phyloP scores from a whole-genome alignment of 1,140 invertebrate species.

The Carcinoscorpius rotundicauda region DNA sequence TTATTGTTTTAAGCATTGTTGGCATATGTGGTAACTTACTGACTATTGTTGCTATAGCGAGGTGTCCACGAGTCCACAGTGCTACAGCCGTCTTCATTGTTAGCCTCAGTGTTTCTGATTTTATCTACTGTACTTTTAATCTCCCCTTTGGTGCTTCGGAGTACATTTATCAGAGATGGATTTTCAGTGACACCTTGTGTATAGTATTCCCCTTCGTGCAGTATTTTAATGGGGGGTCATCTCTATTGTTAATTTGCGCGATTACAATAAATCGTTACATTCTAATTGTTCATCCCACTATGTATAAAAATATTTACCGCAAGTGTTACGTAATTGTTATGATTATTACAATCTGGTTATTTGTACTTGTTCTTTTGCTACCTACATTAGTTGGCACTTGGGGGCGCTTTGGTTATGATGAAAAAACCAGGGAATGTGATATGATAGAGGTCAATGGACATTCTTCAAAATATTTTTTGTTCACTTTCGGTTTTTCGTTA shows the following conservation, averaged over 20 bases:
- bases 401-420: constrained; percentile 63
- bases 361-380: constrained; percentile 48
- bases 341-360: constrained; percentile 54
- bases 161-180: constrained; percentile 67
- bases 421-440: constrained; percentile 21
- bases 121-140: constrained; percentile 71
- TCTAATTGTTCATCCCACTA: constrained; percentile 11
- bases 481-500: constrained; percentile 64
- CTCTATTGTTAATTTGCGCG: constrained; percentile 73
- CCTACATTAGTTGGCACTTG: constrained; percentile 65
- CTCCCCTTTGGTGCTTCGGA: constrained; percentile 67
- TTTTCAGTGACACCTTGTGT: constrained; percentile 59
- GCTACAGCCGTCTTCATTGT: constrained; percentile 79
- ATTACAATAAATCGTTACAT: constrained; percentile 74
- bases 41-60: constrained; percentile 20
- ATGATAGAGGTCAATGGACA: constrained; percentile 45
- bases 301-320: constrained; percentile 19
- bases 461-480: constrained; percentile 74
- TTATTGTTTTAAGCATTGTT: constrained; percentile 21
- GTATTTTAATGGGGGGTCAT: constrained; percentile 77
- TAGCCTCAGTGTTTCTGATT: constrained; percentile 68
- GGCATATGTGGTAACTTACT: constrained; percentile 22
- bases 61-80: constrained; percentile 34
- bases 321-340: constrained; percentile 17
- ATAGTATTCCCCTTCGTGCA: constrained; percentile 76